Conservation (phyloP, 2,113 vertebrate genomes). For the Podilymbus podiceps region DNA sequence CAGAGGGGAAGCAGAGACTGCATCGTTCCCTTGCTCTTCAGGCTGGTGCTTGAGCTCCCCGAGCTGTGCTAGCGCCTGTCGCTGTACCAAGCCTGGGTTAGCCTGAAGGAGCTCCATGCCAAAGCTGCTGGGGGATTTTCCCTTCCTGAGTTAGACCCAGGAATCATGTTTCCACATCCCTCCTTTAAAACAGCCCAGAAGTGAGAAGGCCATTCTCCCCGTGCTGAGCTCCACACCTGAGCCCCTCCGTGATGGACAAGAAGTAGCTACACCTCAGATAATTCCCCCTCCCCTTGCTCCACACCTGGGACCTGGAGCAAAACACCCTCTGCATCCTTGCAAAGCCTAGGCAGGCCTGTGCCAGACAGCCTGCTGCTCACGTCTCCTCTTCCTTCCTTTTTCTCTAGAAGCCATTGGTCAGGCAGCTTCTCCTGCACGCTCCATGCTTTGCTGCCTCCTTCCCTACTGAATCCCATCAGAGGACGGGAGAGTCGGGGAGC, state of each 20-base stretch:
- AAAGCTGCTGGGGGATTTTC: neutral
- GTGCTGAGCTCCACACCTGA: neutral
- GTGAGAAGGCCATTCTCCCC: neutral
- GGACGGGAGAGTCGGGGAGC: neutral
- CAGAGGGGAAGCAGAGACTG: neutral
- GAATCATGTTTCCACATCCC: neutral
- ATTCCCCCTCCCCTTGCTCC: neutral
- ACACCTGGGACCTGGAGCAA: neutral
- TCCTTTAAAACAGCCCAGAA: neutral
- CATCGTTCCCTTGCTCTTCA: neutral
- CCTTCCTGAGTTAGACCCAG: neutral
- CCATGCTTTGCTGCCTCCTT: neutral
- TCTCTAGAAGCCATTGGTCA: neutral
- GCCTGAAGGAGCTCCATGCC: neutral
- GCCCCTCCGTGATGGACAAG: neutral
- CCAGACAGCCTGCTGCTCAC: neutral
- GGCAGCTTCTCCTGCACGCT: neutral
- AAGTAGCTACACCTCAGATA: neutral
- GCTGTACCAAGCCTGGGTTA: neutral
- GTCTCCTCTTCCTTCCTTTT: neutral
- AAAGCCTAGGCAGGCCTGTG: neutral
- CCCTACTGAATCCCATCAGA: neutral
- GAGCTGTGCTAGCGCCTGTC: neutral
- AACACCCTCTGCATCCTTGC: neutral
- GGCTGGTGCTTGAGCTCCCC: neutral